These are phyloP conservation scores for Chionis minor DNA, from an alignment of 2,113 vertebrate species.

Conservation along the genomic window DNA sequence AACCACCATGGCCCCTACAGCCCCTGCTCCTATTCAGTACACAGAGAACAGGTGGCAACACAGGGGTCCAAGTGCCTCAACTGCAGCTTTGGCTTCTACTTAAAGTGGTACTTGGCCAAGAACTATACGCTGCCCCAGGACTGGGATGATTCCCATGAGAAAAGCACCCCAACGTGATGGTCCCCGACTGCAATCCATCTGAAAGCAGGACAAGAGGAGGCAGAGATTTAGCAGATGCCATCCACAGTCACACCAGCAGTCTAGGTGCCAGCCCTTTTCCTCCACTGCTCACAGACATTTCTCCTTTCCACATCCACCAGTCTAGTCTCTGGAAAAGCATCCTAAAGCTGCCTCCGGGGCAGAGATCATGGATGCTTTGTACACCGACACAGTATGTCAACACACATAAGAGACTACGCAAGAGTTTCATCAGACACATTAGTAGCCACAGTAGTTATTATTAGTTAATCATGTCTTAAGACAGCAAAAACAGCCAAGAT, in stretches of 20 bases:
- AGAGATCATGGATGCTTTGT: neutral
- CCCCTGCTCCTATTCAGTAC: neutral
- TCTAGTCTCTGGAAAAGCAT: neutral
- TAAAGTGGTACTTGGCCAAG: neutral
- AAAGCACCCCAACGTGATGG: neutral
- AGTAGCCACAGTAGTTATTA: neutral
- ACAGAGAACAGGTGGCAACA: neutral
- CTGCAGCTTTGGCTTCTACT: neutral
- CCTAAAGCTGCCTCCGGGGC: neutral
- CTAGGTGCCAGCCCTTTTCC: neutral
- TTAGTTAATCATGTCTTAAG: neutral
- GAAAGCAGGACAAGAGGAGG: neutral
- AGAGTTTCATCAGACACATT: neutral
- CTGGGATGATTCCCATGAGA: neutral
- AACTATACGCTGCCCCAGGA: neutral
- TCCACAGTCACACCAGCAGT: neutral
- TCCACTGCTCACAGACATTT: neutral
- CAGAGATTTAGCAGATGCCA: neutral
- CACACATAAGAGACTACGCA: neutral
- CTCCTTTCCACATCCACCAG: neutral
- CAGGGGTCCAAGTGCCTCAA: neutral
- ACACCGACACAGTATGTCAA: neutral
- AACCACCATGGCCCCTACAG: neutral
- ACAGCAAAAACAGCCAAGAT: neutral
- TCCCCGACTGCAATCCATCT: neutral